Evolutionary conservation across 1,140 invertebrate species (phyloP), one percentile per base, ranked within the genome.

Genomic region (Cepaea nemoralis): DNA sequence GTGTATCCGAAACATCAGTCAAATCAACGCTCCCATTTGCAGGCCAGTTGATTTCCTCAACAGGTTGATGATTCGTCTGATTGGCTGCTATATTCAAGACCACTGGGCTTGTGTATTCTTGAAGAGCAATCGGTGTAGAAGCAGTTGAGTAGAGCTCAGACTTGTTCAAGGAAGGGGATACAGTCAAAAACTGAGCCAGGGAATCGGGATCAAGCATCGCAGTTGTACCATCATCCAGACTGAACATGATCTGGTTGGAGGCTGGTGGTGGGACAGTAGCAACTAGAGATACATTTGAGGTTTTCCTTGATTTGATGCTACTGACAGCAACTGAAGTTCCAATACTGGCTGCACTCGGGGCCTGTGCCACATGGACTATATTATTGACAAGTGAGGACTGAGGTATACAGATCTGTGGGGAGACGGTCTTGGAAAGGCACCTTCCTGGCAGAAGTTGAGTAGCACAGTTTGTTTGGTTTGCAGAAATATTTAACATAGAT

Each of bases 131-230:
- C 0, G 12, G 10, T 10, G 22, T n/a, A 22, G 35, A 35, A 55
- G 40, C 31, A 24, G 39, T 16, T 6, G 75, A 37, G 6, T 14
- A 22, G 1, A 77, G 31, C 5, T 39, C 35, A 35, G 6, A 35
- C 14, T 55, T 37, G 50, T 39, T 63, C 16, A 63, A n/a, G 16
- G 75, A 59, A n/a, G 75, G 75, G 12, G 75, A 59, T 5, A 63
- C 3, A 31, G 77, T 45, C 8, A 78, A 35, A 10, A 78, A 48
- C 63, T 78, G 77, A 10, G 66, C 63, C 33, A 78, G 42, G n/a
- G 77, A 78, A 24, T 78, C 77, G 33, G 77, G 63, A 63, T 78
- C 77, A 12, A 78, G 16, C 77, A 78, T 78, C 2, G 59, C 77
- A 27, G 77, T 69, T 31, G 59, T 69, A 8, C 77, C 77, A 63